Percentiles rank a stretch among this genome's conserved stretches.
These are phyloP conservation scores for Stenotaenia linearis DNA, from an alignment of 2,888 invertebrate species.

Conservation along the genomic window DNA sequence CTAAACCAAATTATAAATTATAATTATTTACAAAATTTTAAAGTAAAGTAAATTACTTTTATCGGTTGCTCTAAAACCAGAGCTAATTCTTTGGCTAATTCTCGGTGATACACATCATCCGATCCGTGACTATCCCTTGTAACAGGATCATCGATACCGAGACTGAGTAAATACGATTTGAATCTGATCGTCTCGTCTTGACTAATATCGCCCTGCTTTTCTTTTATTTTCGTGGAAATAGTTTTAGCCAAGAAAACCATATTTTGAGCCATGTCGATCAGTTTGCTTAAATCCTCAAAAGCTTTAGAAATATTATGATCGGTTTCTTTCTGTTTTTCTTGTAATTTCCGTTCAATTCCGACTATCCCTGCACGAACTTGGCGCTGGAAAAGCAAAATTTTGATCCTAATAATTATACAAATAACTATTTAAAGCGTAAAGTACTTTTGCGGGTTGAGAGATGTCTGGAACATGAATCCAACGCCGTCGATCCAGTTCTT, in stretches of 20 bases:
- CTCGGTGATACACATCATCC: conserved; percentile 75
- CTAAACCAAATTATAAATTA: conserved; percentile 52
- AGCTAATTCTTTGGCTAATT: conserved; percentile 78
- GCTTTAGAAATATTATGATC: conserved; percentile 87
- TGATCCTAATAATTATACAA: too few relatives aligned
- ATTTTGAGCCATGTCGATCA: conserved; percentile 95
- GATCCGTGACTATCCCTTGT: conserved; percentile 84
- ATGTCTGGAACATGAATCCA: conserved; percentile 24
- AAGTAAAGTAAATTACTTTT: conserved; percentile 55
- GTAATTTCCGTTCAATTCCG: conserved; percentile 88
- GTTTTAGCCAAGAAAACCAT: conserved; percentile 90
- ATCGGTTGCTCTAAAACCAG: conserved; percentile 74
- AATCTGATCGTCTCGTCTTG: conserved; percentile 94
- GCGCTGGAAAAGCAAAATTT: not conserved
- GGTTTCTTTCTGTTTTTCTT: conserved; percentile 83
- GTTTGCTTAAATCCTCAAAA: conserved; percentile 87
- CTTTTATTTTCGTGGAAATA: conserved; percentile 87
- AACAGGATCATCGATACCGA: conserved; percentile 97
- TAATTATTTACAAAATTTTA: too few relatives aligned
- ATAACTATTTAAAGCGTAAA: not conserved
- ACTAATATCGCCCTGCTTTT: conserved; percentile 89
- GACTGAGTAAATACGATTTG: conserved; percentile 89
- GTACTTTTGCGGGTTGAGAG: not conserved
- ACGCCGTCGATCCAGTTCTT: conserved; percentile 31
- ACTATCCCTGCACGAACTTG: conserved; percentile 70